Base-by-base conservation (phyloP, 2,113 vertebrate species). In the Xerus inauris region DNA sequence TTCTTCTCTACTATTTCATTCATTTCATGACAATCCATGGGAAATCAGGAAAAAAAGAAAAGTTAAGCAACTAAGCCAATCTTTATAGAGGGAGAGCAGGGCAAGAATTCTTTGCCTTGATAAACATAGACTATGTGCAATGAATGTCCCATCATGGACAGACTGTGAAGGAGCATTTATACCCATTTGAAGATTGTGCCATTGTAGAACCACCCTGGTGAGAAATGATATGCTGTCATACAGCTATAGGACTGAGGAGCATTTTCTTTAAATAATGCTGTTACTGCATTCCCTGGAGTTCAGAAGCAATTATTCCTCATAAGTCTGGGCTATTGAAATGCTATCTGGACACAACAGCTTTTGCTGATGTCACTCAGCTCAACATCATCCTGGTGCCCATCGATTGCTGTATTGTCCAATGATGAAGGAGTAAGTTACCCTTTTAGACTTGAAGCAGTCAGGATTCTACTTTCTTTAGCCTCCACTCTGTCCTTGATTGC, bases 51-150 rank as follows among this genome's bases (percentile, higher is more conserved):
- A 28, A 49, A n/a, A 54, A 24, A 62, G 28, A 62, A 62, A 62
- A 59, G 59, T 24, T 62, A n/a, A n/a, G n/a, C n/a, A n/a, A 14
- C 38, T 32, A 93, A 30, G 13, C 22, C 26, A 12, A 17, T 57
- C 76, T 91, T 64, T 45, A 19, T 45, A 77, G 71, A 40, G 14
- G 42, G 64, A 42, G 69, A 59, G 28, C 19, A 30, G 26, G 71
- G 76, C 40, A 45, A 45, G 40, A 59, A 14, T 69, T 35, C 72
- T 83, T 49, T 40, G 49, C 45, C 72, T 69, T 40, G n/a, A 38
- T 5, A n/a, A 38, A 38, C 3, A 1, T 0, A 64, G 22, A n/a
- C 47, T 24, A 9, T 0, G 5, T 47, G 30, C 30, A 16, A 6
- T 1, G 28, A 65, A 45, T 8, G 59, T 35, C 45, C 57, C 35